Base-by-base conservation (phyloP, 2,113 vertebrate genomes). In the Arothron firmamentum region DNA sequence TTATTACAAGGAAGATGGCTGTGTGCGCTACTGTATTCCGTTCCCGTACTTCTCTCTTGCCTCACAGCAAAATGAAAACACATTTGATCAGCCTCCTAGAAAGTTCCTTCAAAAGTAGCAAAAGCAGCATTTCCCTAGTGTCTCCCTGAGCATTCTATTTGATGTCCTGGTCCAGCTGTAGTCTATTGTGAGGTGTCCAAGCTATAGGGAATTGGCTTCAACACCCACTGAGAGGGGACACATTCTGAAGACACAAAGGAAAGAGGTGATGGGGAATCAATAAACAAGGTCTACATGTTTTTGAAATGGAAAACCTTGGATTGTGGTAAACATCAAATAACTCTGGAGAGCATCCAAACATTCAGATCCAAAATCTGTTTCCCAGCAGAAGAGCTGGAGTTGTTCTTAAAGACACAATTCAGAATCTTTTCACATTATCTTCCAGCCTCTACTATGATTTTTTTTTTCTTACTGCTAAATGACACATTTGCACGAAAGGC, bases 131-230 rank as follows among this genome's bases (percentile, higher is more conserved):
- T 56, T 28, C 68, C 59, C 62, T 50, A 17, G 56, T 47, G 47
- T 49, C n/a, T 64, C 59, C 28, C 19, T 45, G 63, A 47, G 15
- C 15, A n/a, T 47, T 47, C n/a, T 17, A 47, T 80, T 78, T 72
- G 66, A 82, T 67, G 65, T 79, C 58, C 72, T 2, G 5, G 34
- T 62, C 60, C 56, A 67, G 62, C 75, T 71, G 72, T 67, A 68
- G 52, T 72, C 65, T 48, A 13, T 28, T 43, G 68, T 52, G 74
- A 62, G 48, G 13, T 16, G 47, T 12, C 48, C 20, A 49, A 56
- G 62, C 65, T 63, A 53, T 20, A 67, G 71, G 63, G 75, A 72
- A 56, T 67, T 28, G 20, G 59, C 67, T 73, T 12, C 51, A 43
- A 42, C 59, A 62, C 70, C 60, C 51, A 53, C 62, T 50, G 69